Conservation (phyloP, 2,113 vertebrate species). For the Scopus umbretta region DNA sequence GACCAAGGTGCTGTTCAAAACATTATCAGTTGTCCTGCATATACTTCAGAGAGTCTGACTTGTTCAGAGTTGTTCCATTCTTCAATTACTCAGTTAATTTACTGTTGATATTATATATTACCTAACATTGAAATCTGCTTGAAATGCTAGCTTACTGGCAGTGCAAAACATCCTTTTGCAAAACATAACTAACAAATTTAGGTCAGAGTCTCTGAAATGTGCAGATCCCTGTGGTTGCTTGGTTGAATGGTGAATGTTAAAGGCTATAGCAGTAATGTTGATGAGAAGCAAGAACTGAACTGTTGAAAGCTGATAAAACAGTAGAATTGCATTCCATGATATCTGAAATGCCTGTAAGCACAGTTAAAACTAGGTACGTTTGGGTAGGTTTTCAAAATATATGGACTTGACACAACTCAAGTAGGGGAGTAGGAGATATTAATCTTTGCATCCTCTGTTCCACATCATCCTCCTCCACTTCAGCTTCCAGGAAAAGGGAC, state of each 20-base stretch:
- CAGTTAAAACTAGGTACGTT: neutral
- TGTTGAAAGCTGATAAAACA: neutral
- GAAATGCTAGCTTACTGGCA: neutral
- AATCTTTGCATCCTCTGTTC: neutral
- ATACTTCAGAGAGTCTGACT: neutral
- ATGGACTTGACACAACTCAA: rapidly evolving
- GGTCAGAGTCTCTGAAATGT: neutral
- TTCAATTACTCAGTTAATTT: neutral
- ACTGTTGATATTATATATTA: neutral
- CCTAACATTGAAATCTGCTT: neutral
- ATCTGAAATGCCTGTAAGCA: neutral
- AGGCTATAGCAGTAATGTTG: neutral
- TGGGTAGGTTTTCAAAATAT: neutral
- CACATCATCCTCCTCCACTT: neutral
- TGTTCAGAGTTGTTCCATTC: neutral
- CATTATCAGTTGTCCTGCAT: neutral
- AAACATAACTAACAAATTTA: neutral
- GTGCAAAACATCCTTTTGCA: neutral
- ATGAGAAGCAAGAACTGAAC: neutral
- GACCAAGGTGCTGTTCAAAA: neutral
- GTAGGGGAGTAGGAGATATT: neutral
- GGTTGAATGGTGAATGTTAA: neutral
- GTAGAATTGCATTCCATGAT: neutral
- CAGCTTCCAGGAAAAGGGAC: neutral
- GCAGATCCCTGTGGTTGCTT: neutral